Conservation (phyloP, 1,140 invertebrate species). For the Drepana arcuata region DNA sequence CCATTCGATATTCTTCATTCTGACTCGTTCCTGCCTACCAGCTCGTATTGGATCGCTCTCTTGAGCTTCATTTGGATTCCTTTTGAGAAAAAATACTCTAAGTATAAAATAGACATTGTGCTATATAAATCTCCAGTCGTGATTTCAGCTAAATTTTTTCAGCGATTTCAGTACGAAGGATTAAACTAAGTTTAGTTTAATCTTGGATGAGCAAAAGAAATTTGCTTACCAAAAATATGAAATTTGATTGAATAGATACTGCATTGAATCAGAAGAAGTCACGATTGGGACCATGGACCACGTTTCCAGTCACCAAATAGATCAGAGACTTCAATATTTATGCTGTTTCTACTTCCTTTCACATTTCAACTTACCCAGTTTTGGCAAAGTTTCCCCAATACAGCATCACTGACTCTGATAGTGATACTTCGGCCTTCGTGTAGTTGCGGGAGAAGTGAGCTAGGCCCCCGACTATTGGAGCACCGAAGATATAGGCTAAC, state of each 20-base stretch:
- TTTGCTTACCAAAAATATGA: no score
- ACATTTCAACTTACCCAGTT: slow-evolving; percentile 92
- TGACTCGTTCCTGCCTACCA: slow-evolving; percentile 80
- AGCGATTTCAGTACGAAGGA: no score
- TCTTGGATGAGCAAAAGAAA: no score
- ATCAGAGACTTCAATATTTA: no score
- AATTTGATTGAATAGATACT: no score
- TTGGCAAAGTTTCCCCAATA: slow-evolving; percentile 96
- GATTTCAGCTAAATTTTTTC: no score
- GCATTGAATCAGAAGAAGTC: no score
- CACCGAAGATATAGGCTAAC: slow-evolving; percentile 88
- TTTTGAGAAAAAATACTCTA: slow-evolving; percentile 44
- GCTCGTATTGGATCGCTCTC: slow-evolving; percentile 77
- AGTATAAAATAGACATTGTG: neutral
- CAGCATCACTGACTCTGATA: slow-evolving; percentile 91
- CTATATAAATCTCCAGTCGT: no score
- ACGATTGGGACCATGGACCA: no score
- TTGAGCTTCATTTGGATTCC: slow-evolving; percentile 91
- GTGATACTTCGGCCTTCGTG: slow-evolving; percentile 86
- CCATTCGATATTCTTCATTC: slow-evolving; percentile 91
- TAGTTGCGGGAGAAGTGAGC: slow-evolving; percentile 88
- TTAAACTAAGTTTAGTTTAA: no score
- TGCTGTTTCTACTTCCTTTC: no score
- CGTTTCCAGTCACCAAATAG: no score
- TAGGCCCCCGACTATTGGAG: slow-evolving; percentile 80